Base-by-base conservation (phyloP, 2,888 invertebrate species). In the Cylindroiulus punctatus region DNA sequence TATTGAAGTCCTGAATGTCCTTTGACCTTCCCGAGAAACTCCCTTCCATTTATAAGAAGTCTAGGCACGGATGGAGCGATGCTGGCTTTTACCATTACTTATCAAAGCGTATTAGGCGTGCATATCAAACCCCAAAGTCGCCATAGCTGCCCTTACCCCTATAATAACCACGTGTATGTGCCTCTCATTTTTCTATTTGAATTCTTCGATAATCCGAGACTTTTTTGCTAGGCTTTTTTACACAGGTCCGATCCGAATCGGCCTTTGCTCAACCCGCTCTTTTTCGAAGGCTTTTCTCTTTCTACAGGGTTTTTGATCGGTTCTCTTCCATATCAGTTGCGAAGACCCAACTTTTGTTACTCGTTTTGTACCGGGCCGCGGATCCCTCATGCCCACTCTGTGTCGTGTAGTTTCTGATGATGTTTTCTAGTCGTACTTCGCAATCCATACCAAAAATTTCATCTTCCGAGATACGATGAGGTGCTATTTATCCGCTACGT, bases 281-380 rank as follows among this genome's bases (percentile, higher is more conserved):
- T 57, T 57, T 22, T 22, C 5, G 22, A 57, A 22, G 57, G 4
- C 22, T 52, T 52, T 5, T 19, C 52, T 5, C 1, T 22, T 57
- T 57, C 57, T 57, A 57, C 57, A 57, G 57, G 57, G 57, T 57
- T 57, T 57, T 57, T 57, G 57, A 57, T 57, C 57, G 22, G 57
- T 57, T 57, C 57, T 22, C n/a, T n/a, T n/a, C 19, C 4, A 52
- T 52, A 52, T 52, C 52, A 19, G 52, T 52, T 52, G 17, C 36
- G 19, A 22, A 57, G 4, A 22, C 57, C n/a, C 7, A 57, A 57
- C 57, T 57, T 57, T 57, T 57, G 57, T 57, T 57, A 57, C 57
- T 22, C 57, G 22, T 57, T 57, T 57, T 57, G 1, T 57, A 57
- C 10, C 22, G 22, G 22, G 22, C n/a, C n/a, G 22, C 57, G 22